Evolutionary conservation across 2,797 vertebrate species (phyloP), one percentile per base, ranked within the genome.

Genomic region (Dendrocincla tyrannina): DNA sequence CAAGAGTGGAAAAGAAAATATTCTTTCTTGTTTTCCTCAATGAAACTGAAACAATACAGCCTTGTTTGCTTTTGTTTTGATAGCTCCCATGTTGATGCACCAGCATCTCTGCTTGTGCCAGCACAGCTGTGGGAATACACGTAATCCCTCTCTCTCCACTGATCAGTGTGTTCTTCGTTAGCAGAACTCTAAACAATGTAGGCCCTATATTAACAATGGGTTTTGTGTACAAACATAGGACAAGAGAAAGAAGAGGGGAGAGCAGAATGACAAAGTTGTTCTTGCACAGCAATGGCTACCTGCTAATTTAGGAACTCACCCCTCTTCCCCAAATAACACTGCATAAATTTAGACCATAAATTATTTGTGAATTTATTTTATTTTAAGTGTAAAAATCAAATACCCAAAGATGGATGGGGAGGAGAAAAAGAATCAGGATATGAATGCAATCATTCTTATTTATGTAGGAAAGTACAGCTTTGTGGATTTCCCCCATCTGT

Each of bases 401-500:
- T 25, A 56, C 13, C 5, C 25, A 30, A 78, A 53, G 58, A 69
- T 76, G 25, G n/a, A 50, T 0, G 2, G 30, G 9, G 42, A 63
- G 33, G 9, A 50, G 15, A 20, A 47, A 67, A 75, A 50, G 30
- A 14, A 18, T 28, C 32, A 49, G 39, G 55, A 50, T 84, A 93
- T 70, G 64, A 95, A 93, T 28, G 56, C 66, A 85, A 76, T 91
- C 33, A 59, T 80, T 96, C 68, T 86, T 91, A 84, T 63, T 95
- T 93, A 82, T 75, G 70, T 27, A 76, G 84, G 52, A 76, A 85
- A 96, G 72, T 82, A 67, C 22, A 96, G 73, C 63, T 95, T 85
- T 85, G 72, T 96, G 96, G 89, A 93, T 92, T 95, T 96, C 66
- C 74, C 60, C 96, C 94, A 95, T 96, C 96, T 98, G 95, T 90